Conservation (phyloP, 1,140 invertebrate species). For the Euura lappo region DNA sequence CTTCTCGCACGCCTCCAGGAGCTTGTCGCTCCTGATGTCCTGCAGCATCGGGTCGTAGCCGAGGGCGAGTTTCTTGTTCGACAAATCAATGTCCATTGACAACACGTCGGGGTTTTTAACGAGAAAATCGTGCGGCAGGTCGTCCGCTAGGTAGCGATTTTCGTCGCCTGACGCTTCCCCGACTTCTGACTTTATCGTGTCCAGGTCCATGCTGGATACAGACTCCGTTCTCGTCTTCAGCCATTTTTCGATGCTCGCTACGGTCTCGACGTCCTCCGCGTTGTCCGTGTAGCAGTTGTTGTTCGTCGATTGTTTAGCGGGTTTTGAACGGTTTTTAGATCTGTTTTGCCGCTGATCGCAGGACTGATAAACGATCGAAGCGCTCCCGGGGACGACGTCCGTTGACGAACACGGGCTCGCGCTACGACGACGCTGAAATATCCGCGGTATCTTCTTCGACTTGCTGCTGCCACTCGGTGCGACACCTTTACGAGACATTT, state of each 20-base stretch:
- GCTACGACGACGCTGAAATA: conserved; percentile 38
- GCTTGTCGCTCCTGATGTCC: conserved; percentile 47
- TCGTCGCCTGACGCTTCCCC: conserved; percentile 31
- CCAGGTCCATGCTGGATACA: conserved; percentile 43
- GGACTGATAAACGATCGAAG: no score
- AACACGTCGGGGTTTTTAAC: conserved; percentile 36
- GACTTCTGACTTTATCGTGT: conserved; percentile 36
- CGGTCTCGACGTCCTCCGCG: conserved; percentile 32
- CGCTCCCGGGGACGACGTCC: background rate
- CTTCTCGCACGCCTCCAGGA: conserved; percentile 43
- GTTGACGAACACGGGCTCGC: conserved; percentile 18
- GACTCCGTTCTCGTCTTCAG: conserved; percentile 45
- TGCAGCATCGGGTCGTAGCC: conserved; percentile 47
- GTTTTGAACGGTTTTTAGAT: no score
- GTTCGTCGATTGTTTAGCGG: background rate
- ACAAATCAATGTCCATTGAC: conserved; percentile 45
- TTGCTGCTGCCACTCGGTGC: conserved; percentile 29
- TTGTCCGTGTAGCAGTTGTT: conserved; percentile 9
- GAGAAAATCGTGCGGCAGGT: conserved; percentile 39
- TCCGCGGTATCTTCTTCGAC: conserved; percentile 43
- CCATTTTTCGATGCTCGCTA: conserved; percentile 52
- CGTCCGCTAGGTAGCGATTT: conserved; percentile 39
- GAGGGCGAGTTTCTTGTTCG: conserved; percentile 44
- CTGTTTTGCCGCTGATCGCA: background rate
- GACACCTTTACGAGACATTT: conserved; percentile 47